Evolutionary conservation across 2,113 vertebrate species (phyloP).

Genomic region (Stigmatopora argus): DNA sequence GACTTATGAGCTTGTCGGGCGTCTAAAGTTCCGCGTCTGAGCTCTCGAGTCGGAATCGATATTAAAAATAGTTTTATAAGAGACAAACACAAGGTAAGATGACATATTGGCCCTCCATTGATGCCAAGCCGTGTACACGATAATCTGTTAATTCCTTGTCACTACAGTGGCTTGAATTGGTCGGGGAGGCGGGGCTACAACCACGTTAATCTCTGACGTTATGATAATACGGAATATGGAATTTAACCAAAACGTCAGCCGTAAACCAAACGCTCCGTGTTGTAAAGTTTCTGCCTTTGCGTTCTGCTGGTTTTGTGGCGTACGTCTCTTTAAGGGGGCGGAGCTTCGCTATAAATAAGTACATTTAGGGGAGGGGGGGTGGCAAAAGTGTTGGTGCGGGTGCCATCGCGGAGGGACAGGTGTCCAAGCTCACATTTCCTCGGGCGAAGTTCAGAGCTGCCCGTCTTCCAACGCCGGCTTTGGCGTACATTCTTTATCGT

Average conservation of each 20-base stretch:
- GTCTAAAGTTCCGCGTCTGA: neutral
- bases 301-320: neutral
- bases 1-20: neutral
- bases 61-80: neutral
- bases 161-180: neutral
- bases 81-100: neutral
- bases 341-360: constrained; percentile 77
- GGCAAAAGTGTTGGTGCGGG: constrained; percentile 59
- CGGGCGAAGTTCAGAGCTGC: constrained; percentile 74
- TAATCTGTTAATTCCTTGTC: constrained; percentile 6
- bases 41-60: neutral
- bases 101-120: neutral
- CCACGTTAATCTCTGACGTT: neutral
- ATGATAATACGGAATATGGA: neutral
- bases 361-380: constrained; percentile 24
- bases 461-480: constrained; percentile 62
- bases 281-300: neutral
- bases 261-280: too few relatives aligned
- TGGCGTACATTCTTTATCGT: constrained; percentile 9
- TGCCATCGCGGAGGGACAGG: constrained; percentile 75
- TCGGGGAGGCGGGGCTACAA: neutral
- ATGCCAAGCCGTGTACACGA: neutral
- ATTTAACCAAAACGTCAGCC: neutral
- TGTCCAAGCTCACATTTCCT: constrained; percentile 78
- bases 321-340: constrained; percentile 12